Evolutionary conservation across 2,888 invertebrate species (phyloP).

Genomic region (Cenopis cana): DNA sequence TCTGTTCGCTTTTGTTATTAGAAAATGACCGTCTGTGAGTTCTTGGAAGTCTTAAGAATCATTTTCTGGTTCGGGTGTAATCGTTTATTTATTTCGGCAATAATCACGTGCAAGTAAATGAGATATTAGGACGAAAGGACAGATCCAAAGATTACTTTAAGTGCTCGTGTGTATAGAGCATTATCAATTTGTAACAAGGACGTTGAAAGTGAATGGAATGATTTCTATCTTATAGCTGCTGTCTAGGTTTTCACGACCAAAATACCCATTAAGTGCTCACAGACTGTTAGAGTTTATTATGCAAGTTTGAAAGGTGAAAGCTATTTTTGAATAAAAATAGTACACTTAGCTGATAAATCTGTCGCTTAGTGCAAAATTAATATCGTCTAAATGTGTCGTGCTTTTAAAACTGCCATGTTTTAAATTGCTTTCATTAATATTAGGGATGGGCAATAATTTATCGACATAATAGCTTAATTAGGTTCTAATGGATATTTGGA

Average conservation of each 20-base stretch:
- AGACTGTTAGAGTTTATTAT: neutral
- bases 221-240: no score
- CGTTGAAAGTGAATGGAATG: no score
- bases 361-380: slow-evolving; percentile 16
- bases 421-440: slow-evolving; percentile 5
- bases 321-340: neutral
- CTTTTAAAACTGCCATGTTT: slow-evolving; percentile 28
- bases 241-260: no score
- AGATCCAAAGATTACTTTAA: no score
- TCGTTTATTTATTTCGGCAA: no score
- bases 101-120: no score
- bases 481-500: neutral
- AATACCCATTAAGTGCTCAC: no score
- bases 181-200: no score
- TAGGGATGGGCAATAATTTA: slow-evolving; percentile 4
- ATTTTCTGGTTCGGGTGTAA: no score
- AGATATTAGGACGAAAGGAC: no score
- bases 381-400: slow-evolving; percentile 21
- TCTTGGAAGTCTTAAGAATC: no score
- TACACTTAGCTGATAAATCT: slow-evolving; percentile 2
- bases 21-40: neutral
- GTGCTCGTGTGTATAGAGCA: no score
- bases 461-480: slow-evolving; percentile 9
- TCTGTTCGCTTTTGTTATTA: neutral
- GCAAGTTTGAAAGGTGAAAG: slow-evolving; percentile 4